phyloP scores from a whole-genome alignment of 2,888 invertebrate species.

The Ormyrus nitidulus region DNA sequence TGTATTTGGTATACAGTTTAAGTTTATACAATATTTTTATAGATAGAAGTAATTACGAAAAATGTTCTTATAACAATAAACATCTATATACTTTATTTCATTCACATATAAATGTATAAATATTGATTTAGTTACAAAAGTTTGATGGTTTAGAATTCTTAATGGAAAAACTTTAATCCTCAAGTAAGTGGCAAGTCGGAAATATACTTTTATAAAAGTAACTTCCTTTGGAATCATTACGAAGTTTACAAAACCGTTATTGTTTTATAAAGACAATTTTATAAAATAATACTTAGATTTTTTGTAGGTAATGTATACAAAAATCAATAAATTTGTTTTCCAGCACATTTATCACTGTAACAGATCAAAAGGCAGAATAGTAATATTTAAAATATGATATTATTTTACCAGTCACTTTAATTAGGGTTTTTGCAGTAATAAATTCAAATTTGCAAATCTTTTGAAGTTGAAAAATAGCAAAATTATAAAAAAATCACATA shows the following conservation, averaged over 20 bases:
- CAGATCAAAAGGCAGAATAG: too few relatives aligned
- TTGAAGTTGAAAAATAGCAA: too few relatives aligned
- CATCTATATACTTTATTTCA: constrained; percentile 37
- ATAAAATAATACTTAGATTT: constrained; percentile 43
- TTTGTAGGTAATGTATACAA: constrained; percentile 26
- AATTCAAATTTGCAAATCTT: too few relatives aligned
- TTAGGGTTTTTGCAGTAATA: too few relatives aligned
- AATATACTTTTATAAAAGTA: constrained; percentile 13
- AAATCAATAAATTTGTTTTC: constrained; percentile 32
- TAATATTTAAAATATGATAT: too few relatives aligned
- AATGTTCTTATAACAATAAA: constrained; percentile 13
- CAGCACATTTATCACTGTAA: constrained; percentile 13
- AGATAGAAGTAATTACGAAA: too few relatives aligned
- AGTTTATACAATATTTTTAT: too few relatives aligned
- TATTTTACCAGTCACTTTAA: too few relatives aligned
- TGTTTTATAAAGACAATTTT: constrained; percentile 16
- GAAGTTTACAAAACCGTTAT: constrained; percentile 23
- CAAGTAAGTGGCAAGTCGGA: constrained; percentile 11
- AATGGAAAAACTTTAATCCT: constrained; percentile 27
- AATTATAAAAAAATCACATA: too few relatives aligned
- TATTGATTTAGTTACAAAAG: constrained; percentile 45
- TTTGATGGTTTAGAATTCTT: constrained; percentile 25
- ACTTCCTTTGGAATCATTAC: constrained; percentile 21
- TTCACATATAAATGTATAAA: constrained; percentile 32
- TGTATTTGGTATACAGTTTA: too few relatives aligned